These are phyloP conservation scores for Nymphalis c-album DNA, from an alignment of 2,888 invertebrate genomes.

Conservation along the genomic window DNA sequence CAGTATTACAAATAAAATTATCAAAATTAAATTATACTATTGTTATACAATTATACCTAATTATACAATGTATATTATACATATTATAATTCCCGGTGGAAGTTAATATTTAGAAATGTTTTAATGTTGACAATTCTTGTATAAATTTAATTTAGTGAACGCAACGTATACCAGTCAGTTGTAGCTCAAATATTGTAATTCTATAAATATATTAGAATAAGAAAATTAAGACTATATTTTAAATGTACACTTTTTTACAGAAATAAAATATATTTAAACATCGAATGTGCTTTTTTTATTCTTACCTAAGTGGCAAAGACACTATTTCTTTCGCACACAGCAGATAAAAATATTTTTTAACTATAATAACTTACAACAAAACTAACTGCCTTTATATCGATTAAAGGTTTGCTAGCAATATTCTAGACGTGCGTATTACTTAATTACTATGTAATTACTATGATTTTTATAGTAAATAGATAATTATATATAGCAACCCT, in stretches of 20 bases:
- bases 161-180: slow-evolving; percentile 69
- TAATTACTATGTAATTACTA: no score
- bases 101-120: slow-evolving; percentile 38
- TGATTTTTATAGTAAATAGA: no score
- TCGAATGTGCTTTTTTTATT: background rate
- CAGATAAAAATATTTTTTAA: no score
- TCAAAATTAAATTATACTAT: background rate
- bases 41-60: background rate
- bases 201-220: slow-evolving; percentile 39
- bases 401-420: no score
- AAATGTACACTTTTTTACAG: slow-evolving; percentile 42
- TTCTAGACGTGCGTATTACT: no score
- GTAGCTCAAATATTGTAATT: slow-evolving; percentile 23
- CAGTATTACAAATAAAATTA: slow-evolving; percentile 17
- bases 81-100: slow-evolving; percentile 59
- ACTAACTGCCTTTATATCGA: no score
- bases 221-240: slow-evolving; percentile 20
- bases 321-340: background rate
- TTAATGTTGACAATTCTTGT: background rate
- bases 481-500: no score
- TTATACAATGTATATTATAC: slow-evolving; percentile 11
- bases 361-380: no score
- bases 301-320: background rate
- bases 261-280: slow-evolving; percentile 32
- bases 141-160: slow-evolving; percentile 27